Conservation (phyloP, 2,888 invertebrate species). For the Lutraria lutraria region DNA sequence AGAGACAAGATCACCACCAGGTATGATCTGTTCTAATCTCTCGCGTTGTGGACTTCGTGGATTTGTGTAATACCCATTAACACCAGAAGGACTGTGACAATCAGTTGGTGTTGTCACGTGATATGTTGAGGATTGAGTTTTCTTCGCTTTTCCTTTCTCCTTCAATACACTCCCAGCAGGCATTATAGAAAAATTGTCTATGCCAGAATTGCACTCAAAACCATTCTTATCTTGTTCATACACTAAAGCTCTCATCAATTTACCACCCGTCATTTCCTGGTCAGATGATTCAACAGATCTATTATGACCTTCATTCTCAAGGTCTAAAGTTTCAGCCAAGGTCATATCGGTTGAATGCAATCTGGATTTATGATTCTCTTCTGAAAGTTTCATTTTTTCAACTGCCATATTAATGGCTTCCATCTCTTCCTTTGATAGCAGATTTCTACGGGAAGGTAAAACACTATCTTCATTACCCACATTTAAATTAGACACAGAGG, state of each 20-base stretch:
- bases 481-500: not conserved
- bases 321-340: not conserved
- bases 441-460: conserved; percentile 23
- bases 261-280: conserved; percentile 36
- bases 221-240: conserved; percentile 54
- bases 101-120: no score
- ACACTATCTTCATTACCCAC: not conserved
- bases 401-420: conserved; percentile 20
- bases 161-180: conserved; percentile 54
- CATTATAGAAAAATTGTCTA: conserved; percentile 41
- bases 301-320: not conserved
- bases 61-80: not conserved
- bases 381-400: conserved; percentile 14
- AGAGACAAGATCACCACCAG: conserved; percentile 37
- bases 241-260: conserved; percentile 59
- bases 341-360: not conserved
- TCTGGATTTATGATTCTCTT: not conserved
- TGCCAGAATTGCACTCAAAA: conserved; percentile 43
- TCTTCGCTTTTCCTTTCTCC: not conserved
- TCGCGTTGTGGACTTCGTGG: not conserved
- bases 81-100: not conserved
- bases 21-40: conserved; percentile 6
- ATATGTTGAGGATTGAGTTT: not conserved
- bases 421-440: not conserved
- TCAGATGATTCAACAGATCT: not conserved